Evolutionary conservation across 2,113 vertebrate genomes (phyloP).

Genomic region (Conger conger): DNA sequence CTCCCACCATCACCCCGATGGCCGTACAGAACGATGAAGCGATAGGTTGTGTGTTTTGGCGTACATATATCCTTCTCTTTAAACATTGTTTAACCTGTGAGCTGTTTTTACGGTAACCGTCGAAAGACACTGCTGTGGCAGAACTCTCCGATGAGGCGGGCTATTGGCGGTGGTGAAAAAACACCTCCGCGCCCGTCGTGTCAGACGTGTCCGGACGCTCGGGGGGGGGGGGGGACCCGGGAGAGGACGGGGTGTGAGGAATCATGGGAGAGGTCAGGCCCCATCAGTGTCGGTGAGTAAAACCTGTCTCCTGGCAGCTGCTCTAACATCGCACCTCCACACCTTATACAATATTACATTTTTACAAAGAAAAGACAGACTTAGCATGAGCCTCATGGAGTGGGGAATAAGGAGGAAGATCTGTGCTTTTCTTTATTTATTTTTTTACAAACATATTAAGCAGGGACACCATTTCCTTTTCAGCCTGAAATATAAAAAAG

Average conservation of each 20-base stretch:
- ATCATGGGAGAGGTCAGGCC: background rate
- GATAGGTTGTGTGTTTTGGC: background rate
- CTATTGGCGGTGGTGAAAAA: background rate
- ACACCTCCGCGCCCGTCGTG: background rate
- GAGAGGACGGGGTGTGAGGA: background rate
- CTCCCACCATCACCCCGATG: background rate
- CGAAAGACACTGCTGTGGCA: conserved; percentile 10
- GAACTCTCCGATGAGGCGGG: background rate
- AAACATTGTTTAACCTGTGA: conserved; percentile 13
- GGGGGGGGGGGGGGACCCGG: background rate
- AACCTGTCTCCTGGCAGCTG: conserved; percentile 41
- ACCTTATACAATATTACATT: conserved; percentile 52
- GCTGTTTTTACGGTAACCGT: conserved; percentile 9
- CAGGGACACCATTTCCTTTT: conserved; percentile 55
- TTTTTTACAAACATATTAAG: conserved; percentile 46
- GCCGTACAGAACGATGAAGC: background rate
- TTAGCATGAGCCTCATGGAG: background rate
- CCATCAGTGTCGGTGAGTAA: conserved; percentile 35
- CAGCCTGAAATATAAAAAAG: conserved; percentile 58
- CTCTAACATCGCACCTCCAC: conserved; percentile 24
- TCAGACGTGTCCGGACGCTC: background rate
- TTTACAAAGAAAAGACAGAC: conserved; percentile 32
- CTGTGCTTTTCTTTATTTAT: conserved; percentile 57
- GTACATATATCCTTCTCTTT: background rate
- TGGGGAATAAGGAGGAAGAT: conserved; percentile 33